Conservation (phyloP, 2,888 invertebrate species). For the Linnaemya tessellans region DNA sequence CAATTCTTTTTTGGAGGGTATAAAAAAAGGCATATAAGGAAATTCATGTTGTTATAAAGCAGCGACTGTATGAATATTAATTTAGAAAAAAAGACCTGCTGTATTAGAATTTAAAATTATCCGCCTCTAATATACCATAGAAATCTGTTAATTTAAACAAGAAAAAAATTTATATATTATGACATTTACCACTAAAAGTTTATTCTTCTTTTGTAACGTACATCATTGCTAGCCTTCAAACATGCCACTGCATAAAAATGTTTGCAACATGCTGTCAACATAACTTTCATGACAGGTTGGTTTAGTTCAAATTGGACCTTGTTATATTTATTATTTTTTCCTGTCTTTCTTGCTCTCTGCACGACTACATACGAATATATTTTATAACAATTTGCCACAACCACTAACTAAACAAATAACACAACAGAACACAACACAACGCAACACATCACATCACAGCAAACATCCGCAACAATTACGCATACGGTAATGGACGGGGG, state of each 20-base stretch:
- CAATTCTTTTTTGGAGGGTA: too few species aligned
- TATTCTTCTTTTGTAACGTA: conserved; percentile 9
- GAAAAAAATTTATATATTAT: conserved; percentile 7
- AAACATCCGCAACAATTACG: conserved; percentile 71
- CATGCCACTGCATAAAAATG: conserved; percentile 34
- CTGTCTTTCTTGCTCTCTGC: conserved; percentile 18
- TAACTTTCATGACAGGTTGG: conserved; percentile 68
- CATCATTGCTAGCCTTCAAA: conserved; percentile 28
- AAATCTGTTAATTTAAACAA: conserved; percentile 5
- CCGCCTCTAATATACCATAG: neutral
- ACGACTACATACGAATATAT: neutral
- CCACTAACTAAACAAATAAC: conserved; percentile 70
- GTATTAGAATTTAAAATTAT: neutral
- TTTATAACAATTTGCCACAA: conserved; percentile 60
- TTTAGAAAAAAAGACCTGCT: too few species aligned
- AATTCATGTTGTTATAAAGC: too few species aligned
- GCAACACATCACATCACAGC: conserved; percentile 57
- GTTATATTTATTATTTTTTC: conserved; percentile 47
- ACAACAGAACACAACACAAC: conserved; percentile 59
- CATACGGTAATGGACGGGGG: neutral
- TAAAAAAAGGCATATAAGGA: neutral
- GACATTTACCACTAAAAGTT: conserved; percentile 30
- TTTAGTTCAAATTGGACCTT: conserved; percentile 64
- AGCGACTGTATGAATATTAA: too few species aligned
- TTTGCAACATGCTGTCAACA: conserved; percentile 70